Conservation (phyloP, 2,113 vertebrate species). For the Ictalurus punctatus region DNA sequence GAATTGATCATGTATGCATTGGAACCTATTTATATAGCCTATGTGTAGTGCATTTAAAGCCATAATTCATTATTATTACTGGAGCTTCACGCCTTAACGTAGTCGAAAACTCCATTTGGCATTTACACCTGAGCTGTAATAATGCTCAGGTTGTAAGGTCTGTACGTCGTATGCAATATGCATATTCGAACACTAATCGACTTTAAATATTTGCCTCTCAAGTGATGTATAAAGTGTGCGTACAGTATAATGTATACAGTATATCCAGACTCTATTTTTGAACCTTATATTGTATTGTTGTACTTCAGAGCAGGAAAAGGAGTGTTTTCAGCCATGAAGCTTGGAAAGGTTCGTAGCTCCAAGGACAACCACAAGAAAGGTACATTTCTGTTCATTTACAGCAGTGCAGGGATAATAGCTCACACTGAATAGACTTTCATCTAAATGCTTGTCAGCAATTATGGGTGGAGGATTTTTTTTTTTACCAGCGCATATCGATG, state of each 20-base stretch:
- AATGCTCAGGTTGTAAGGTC: background rate
- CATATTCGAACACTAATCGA: background rate
- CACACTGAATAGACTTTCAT: background rate
- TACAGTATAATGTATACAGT: conserved; percentile 11
- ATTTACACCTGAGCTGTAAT: background rate
- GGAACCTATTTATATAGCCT: background rate
- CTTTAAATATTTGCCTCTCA: background rate
- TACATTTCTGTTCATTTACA: conserved; percentile 51
- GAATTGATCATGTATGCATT: background rate
- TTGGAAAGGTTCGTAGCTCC: conserved; percentile 78
- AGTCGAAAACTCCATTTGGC: background rate
- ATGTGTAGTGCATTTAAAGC: background rate
- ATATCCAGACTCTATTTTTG: background rate
- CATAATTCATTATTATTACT: background rate
- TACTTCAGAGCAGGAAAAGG: conserved; percentile 82
- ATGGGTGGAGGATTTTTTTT: background rate
- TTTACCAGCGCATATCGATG: background rate
- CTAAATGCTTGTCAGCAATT: background rate
- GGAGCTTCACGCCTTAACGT: background rate
- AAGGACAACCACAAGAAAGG: conserved; percentile 82
- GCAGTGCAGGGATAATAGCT: background rate
- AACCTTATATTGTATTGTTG: conserved; percentile 4
- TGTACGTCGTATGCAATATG: background rate
- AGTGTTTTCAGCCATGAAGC: conserved; percentile 90
- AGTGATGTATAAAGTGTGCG: background rate